A percentile compares a stretch with the other conserved stretches of the same genome.
phyloP scores from a whole-genome alignment of 2,797 vertebrate genomes.

The Anabacerthia variegaticeps region DNA sequence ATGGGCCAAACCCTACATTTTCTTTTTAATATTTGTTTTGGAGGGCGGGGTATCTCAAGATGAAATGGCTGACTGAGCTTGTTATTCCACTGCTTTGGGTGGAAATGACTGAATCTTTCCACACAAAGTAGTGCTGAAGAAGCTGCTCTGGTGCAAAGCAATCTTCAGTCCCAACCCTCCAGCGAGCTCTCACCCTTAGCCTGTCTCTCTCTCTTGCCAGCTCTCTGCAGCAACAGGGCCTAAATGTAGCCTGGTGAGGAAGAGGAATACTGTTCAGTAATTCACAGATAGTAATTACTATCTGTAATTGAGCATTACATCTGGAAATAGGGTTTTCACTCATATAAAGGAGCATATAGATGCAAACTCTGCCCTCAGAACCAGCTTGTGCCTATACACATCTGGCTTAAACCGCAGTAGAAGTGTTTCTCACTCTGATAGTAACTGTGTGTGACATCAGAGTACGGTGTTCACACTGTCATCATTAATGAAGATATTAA shows the following conservation, averaged over 20 bases:
- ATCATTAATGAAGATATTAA: neutral
- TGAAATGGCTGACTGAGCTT: constrained; percentile 53
- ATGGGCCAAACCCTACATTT: constrained; percentile 13
- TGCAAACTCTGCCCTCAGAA: neutral
- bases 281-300: neutral
- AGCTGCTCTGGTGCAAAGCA: neutral
- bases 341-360: neutral
- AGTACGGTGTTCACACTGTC: neutral
- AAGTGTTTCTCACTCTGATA: neutral
- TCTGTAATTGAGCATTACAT: neutral
- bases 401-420: neutral
- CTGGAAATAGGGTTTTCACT: neutral
- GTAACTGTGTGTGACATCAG: neutral
- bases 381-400: neutral
- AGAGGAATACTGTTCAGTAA: neutral
- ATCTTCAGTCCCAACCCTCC: neutral
- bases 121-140: neutral
- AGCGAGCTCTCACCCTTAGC: neutral
- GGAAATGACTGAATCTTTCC: constrained; percentile 30
- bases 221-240: neutral
- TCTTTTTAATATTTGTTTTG: neutral
- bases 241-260: accelerated
- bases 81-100: constrained; percentile 23
- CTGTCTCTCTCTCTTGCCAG: neutral
- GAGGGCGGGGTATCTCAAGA: constrained; percentile 29